Base-by-base conservation (phyloP, 2,888 invertebrate genomes). In the Diplolepis rosae region DNA sequence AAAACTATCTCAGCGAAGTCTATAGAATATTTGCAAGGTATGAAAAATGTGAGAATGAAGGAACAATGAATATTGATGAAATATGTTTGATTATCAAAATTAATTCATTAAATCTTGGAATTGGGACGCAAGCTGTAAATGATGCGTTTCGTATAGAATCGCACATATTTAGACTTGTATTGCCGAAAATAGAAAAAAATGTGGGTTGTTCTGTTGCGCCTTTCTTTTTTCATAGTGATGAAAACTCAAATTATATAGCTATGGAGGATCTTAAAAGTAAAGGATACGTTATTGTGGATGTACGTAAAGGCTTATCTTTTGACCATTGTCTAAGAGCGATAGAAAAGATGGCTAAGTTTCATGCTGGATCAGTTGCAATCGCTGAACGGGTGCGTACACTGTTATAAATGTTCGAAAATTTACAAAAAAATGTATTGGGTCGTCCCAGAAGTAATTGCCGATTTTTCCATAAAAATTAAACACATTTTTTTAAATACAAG, bases 341-440 rank as follows among this genome's bases (percentile, higher is more conserved):
- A 0, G 65, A 79, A 48, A 73, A 65, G 2, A 24, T 84, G n/a
- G 84, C 84, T 6, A 78, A 69, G 30, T 74, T 80, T 35, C 84
- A 84, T 69, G 84, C 83, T 4, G 82, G 78, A 1, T 81, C 83
- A 0, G 77, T 84, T 6, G 77, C 77, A 4, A 18, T 79, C 22
- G 68, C 51, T 13, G 83, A 83, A 69, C 70, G 73, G 70, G 83
- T 82, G 42, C 65, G 61, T n/a, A n/a, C n/a, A n/a, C n/a, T n/a
- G n/a, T n/a, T n/a, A n/a, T n/a, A n/a, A n/a, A n/a, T n/a, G n/a
- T n/a, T n/a, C n/a, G n/a, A n/a, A n/a, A n/a, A n/a, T n/a, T n/a
- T n/a, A n/a, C n/a, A n/a, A n/a, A n/a, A n/a, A n/a, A n/a, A n/a
- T n/a, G n/a, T n/a, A n/a, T n/a, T n/a, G n/a, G n/a, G n/a, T n/a